phyloP scores from a whole-genome alignment of 2,888 invertebrate genomes.

The Auanema freiburgensis region DNA sequence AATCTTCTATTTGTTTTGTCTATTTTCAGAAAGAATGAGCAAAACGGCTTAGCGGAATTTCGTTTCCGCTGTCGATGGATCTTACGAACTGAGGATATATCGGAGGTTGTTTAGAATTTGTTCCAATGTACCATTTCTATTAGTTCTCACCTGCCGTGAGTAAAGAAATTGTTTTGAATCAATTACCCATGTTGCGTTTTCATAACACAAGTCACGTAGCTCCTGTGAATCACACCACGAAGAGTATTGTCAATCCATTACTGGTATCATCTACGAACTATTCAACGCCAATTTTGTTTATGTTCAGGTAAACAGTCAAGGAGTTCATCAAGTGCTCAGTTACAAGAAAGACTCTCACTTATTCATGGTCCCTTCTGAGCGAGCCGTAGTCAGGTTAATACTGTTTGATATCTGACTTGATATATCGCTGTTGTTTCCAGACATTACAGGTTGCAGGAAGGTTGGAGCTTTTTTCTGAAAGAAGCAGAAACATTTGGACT shows the following conservation, averaged over 20 bases:
- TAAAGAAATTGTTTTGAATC: background rate
- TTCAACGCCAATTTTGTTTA: constrained; percentile 1
- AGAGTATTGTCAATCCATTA: constrained; percentile 30
- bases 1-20: too few species aligned
- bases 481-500: constrained; percentile 39
- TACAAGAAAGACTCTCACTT: constrained; percentile 12
- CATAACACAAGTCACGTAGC: constrained; percentile 43
- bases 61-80: constrained; percentile 42
- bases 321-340: constrained; percentile 37
- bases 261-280: constrained; percentile 13
- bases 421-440: constrained; percentile 12
- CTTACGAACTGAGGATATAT: constrained; percentile 30
- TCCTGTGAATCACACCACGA: constrained; percentile 41
- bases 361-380: constrained; percentile 22
- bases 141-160: too few species aligned
- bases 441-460: constrained; percentile 34
- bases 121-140: too few species aligned
- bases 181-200: constrained; percentile 32
- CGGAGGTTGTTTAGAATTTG: constrained; percentile 6
- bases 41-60: constrained; percentile 21
- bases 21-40: too few species aligned
- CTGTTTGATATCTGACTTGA: background rate
- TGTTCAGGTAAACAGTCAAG: constrained; percentile 33
- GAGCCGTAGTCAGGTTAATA: constrained; percentile 32
- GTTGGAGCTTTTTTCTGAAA: constrained; percentile 38